phyloP scores from a whole-genome alignment of 2,888 invertebrate genomes.

The Sphaerophoria taeniata region DNA sequence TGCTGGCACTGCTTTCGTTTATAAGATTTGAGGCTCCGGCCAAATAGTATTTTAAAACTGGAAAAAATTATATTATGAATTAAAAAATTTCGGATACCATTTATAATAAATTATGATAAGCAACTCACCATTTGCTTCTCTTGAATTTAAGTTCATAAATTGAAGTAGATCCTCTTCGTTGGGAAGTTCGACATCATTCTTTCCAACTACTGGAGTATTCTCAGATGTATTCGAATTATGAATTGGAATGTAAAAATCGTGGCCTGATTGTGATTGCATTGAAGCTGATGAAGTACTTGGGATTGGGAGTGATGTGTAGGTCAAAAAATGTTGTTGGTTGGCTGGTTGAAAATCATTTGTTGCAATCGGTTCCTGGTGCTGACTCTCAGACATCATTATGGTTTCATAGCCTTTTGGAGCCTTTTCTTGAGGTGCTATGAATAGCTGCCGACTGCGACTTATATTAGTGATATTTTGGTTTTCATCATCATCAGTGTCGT shows the following conservation, averaged over 20 bases:
- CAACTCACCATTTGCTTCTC: conserved; percentile 14
- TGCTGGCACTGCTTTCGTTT: not conserved
- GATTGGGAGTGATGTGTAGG: too few species aligned
- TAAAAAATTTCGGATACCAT: not conserved
- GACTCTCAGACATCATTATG: too few species aligned
- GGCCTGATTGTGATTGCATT: not conserved
- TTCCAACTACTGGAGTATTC: not conserved
- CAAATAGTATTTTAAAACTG: too few species aligned
- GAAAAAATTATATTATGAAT: not conserved
- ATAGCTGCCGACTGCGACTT: conserved; percentile 8
- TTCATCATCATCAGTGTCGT: conserved; percentile 16
- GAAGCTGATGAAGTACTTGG: too few species aligned
- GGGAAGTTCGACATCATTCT: not conserved
- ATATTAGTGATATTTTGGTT: not conserved
- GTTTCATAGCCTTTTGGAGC: not conserved
- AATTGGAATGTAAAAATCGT: not conserved
- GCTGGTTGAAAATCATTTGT: too few species aligned
- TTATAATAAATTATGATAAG: not conserved
- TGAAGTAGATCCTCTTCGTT: too few species aligned
- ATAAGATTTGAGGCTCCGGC: too few species aligned
- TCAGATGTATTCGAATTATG: not conserved
- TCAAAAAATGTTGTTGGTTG: too few species aligned
- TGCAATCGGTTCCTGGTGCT: too few species aligned
- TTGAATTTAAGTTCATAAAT: too few species aligned
- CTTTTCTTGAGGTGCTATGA: not conserved